phyloP scores from a whole-genome alignment of 2,797 vertebrate species.

The Pseudotriccus pelzelni region DNA sequence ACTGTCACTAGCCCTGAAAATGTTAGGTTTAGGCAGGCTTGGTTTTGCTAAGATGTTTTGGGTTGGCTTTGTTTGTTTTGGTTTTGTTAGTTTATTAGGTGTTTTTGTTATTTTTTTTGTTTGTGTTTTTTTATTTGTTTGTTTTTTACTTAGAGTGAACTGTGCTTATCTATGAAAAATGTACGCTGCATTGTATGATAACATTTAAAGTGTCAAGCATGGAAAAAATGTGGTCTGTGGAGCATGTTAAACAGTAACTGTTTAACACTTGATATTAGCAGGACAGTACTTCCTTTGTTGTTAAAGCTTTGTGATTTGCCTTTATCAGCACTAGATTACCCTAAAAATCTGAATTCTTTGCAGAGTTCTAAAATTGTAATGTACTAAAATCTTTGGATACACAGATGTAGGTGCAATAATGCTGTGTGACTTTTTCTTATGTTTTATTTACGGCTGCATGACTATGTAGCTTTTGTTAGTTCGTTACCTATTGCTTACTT shows the following conservation, averaged over 20 bases:
- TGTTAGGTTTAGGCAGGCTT: not conserved
- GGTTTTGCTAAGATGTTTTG: not conserved
- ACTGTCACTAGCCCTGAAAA: not conserved
- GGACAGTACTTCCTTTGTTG: not conserved
- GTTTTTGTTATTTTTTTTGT: no score
- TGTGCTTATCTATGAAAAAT: not conserved
- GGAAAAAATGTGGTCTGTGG: not conserved
- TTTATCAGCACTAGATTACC: not conserved
- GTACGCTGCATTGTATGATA: not conserved
- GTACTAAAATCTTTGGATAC: not conserved
- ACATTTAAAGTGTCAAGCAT: not conserved
- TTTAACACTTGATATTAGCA: not conserved
- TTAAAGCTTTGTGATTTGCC: not conserved
- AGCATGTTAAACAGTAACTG: not conserved
- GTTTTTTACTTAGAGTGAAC: not conserved
- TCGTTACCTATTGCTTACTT: not conserved
- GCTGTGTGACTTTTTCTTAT: not conserved
- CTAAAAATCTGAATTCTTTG: not conserved
- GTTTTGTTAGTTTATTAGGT: no score
- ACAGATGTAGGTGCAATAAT: not conserved
- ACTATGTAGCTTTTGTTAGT: not conserved
- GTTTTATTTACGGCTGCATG: not conserved
- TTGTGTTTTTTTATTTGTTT: no score
- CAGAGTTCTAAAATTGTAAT: not conserved
- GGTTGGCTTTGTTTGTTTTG: no score